Conservation (phyloP, 2,888 invertebrate species). For the Petrophora chlorosata region DNA sequence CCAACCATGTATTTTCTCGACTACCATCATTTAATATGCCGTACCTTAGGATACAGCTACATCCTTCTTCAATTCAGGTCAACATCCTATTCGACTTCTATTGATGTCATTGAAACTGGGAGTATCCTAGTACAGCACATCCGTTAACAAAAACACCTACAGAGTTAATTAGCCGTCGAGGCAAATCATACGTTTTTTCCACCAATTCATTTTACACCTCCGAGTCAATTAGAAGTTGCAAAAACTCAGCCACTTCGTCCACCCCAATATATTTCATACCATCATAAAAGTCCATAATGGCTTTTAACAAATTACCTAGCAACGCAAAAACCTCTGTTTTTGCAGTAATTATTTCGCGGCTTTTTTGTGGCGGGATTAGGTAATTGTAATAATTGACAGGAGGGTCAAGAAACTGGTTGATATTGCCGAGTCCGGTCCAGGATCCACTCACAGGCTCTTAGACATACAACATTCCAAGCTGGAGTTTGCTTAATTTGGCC, state of each 20-base stretch:
- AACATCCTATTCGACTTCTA: conserved; percentile 1
- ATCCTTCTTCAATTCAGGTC: background rate
- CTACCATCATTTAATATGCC: too few species aligned
- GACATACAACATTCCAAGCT: conserved; percentile 20
- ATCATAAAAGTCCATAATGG: conserved; percentile 35
- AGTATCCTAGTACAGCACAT: conserved; percentile 13
- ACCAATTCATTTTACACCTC: conserved; percentile 33
- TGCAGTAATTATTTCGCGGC: conserved; percentile 37
- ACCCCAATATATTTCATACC: conserved; percentile 35
- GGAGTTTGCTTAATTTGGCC: conserved; percentile 38
- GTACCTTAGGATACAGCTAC: too few species aligned
- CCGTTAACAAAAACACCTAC: conserved; percentile 25
- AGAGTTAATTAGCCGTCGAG: conserved; percentile 28
- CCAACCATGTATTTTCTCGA: too few species aligned
- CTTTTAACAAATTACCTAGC: conserved; percentile 35
- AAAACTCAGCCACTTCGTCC: conserved; percentile 34
- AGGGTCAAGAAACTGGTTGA: conserved; percentile 62
- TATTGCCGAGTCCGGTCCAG: conserved; percentile 57
- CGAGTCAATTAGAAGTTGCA: conserved; percentile 32
- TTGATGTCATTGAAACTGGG: conserved; percentile 4
- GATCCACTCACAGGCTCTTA: conserved; percentile 46
- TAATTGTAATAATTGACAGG: conserved; percentile 49
- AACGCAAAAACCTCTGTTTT: conserved; percentile 44
- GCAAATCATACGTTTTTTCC: conserved; percentile 29
- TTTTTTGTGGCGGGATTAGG: conserved; percentile 51